Base-by-base conservation (phyloP, 2,113 vertebrate genomes). In the Engystomops pustulosus region DNA sequence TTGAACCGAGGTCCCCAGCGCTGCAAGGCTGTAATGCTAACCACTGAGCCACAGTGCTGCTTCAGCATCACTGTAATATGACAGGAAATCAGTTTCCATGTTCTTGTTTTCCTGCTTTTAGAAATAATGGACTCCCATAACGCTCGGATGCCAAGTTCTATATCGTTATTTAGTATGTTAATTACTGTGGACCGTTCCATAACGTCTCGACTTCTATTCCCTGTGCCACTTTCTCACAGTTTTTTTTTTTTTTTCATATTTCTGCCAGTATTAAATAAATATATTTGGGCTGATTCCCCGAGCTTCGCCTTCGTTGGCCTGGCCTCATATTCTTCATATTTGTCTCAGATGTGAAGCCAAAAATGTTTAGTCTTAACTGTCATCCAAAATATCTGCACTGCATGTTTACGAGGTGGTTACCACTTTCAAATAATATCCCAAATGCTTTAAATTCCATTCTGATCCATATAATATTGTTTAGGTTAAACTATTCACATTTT, bases 331-430 rank as follows among this genome's bases (percentile, higher is more conserved):
- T 67, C 71, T 49, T 11, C 15, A 55, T 72, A 47, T 76, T 34
- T 36, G 32, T 36, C 70, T 41, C 23, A 68, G 44, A 69, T 78
- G 65, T 72, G n/a, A 45, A 17, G 80, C 80, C 80, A 82, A 47
- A 65, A 75, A 77, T 67, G 45, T 84, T 77, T 78, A 68, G 45
- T 4, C 11, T 20, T 41, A 69, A 44, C 60, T 53, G 45, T 68
- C 72, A 78, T 77, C 32, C 60, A 68, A n/a, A 78, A 68, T 77
- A 76, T 84, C 49, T 84, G 67, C 69, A 38, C 49, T n/a, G 32
- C 17, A 17, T 45, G 69, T 68, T 55, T 84, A 44, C 49, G 72
- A 69, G 55, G 55, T 38, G 58, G 71, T 67, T 75, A 83, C 8
- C 55, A 12, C 27, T 76, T 49, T 65, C 60, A 67, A 83, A 67